Base-by-base conservation (phyloP, 2,113 vertebrate species). In the Barnardius zonarius region DNA sequence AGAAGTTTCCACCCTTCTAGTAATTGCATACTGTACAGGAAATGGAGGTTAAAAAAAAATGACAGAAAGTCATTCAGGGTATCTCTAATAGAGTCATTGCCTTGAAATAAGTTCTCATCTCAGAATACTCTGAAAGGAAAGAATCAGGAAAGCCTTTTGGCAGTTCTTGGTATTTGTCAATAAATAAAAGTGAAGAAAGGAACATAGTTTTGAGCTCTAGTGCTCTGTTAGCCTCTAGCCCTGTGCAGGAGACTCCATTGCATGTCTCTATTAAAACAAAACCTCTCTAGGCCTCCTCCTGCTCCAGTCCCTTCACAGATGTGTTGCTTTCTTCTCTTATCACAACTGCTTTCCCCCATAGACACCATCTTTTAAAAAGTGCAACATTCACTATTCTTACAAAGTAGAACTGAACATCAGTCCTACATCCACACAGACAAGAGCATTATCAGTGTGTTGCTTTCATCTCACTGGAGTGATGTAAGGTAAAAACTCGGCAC, bases 1-100 rank as follows among this genome's bases (percentile, higher is more conserved):
- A 98, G 93, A 97, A 98, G 97, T 98, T 98, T 96, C 97, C 92
- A 92, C 96, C 95, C 97, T 90, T 80, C 91, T 88, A 96, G 97
- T 96, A 96, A 97, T 96, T 97, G 96, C 97, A 97, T 77, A 96
- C 94, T 93, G 67, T 97, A 97, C 97, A 97, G 98, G 97, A 98
- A 98, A 98, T 98, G 96, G 95, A 97, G 95, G 88, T 86, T 91
- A 88, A 92, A 95, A 96, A 96, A 86, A 96, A 91, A 95, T 73
- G 91, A 92, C 94, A 95, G 49, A 91, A 95, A 97, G 97, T 97
- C 97, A 93, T 80, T 97, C 78, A 74, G 97, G 94, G 96, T 97
- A 95, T 97, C 97, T 97, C 96, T 94, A 94, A 90, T 54, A 91
- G 92, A 95, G 76, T 80, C 51, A 84, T 51, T 27, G 48, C 94